Conservation (phyloP, 2,797 vertebrate genomes). For the Lateolabrax maculatus region DNA sequence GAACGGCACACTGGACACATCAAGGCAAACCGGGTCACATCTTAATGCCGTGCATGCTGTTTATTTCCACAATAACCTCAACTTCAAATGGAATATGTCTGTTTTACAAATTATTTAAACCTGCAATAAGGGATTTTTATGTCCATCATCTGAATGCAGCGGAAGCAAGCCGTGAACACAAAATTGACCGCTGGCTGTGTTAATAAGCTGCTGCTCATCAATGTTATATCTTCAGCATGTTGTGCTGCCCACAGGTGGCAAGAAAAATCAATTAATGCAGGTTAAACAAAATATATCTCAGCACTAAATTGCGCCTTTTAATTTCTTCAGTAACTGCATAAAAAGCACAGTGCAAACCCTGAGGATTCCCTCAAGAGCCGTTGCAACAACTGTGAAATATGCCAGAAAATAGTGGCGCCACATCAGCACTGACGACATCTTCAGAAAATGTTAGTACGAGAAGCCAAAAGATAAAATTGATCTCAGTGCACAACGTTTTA, state of each 20-base stretch:
- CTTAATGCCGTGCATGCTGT: background rate
- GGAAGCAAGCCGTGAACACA: background rate
- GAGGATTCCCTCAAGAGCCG: background rate
- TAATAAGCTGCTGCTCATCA: background rate
- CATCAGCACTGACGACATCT: background rate
- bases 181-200: background rate
- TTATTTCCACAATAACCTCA: background rate
- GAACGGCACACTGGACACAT: constrained; percentile 85
- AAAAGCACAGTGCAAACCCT: background rate
- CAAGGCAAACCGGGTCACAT: constrained; percentile 19
- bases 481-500: background rate
- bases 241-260: background rate
- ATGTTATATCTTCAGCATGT: background rate
- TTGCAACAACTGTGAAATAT: constrained; percentile 21
- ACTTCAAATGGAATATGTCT: background rate
- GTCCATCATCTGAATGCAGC: background rate
- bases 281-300: background rate
- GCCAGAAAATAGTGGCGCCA: background rate
- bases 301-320: background rate
- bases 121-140: background rate
- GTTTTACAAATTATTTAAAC: background rate
- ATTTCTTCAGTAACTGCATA: background rate
- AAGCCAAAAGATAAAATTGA: background rate
- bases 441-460: background rate
- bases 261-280: background rate